Conservation (phyloP, 2,797 vertebrate genomes). For the Loris lydekkerianus region DNA sequence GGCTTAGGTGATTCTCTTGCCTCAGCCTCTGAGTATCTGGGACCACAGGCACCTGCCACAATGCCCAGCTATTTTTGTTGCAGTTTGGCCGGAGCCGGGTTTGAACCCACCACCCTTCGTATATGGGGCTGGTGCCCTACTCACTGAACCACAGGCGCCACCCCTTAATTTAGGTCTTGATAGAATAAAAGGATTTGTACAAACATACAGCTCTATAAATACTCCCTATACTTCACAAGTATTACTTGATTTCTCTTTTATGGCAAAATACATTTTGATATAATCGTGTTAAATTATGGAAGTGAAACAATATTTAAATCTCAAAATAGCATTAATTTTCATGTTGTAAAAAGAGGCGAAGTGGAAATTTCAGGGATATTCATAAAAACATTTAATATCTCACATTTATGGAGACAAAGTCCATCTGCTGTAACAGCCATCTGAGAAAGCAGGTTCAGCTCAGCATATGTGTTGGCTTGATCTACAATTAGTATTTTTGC, state of each 20-base stretch:
- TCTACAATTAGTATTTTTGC: slow-evolving; percentile 33
- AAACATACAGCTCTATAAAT: not conserved
- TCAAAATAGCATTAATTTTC: slow-evolving; percentile 12
- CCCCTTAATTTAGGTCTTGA: not conserved
- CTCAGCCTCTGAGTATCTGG: too few relatives aligned
- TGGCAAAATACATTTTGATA: slow-evolving; percentile 13
- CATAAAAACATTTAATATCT: not conserved
- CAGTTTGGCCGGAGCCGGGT: too few relatives aligned
- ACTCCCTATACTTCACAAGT: slow-evolving; percentile 39
- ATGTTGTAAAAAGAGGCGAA: not conserved
- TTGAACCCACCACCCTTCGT: too few relatives aligned
- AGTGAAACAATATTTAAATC: not conserved
- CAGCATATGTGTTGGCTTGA: not conserved
- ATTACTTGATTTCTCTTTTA: not conserved
- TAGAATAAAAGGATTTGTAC: not conserved
- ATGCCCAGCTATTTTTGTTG: too few relatives aligned
- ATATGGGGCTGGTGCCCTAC: too few relatives aligned
- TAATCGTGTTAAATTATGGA: not conserved
- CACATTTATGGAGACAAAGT: slow-evolving; percentile 16
- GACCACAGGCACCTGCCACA: too few relatives aligned
- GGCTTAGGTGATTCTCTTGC: too few relatives aligned
- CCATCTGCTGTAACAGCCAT: not conserved
- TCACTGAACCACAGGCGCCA: too few relatives aligned
- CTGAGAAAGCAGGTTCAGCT: slow-evolving; percentile 22
- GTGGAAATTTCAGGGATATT: not conserved